Conservation (phyloP, 1,140 invertebrate genomes). For the Hypsibius dujardini region DNA sequence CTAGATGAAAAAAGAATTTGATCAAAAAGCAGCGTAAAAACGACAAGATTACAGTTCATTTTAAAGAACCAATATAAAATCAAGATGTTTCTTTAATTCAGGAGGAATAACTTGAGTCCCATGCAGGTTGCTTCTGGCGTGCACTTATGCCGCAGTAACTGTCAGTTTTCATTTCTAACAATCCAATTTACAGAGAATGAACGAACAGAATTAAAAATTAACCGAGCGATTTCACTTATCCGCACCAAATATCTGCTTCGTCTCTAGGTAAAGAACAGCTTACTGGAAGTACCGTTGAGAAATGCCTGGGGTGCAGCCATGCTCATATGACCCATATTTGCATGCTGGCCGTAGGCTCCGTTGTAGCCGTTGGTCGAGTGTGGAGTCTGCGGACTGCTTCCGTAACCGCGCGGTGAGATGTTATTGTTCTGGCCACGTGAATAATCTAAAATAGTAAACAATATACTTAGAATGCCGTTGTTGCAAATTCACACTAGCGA, state of each 20-base stretch:
- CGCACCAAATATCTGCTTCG: neutral
- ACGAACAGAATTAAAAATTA: too few species aligned
- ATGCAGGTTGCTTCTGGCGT: too few species aligned
- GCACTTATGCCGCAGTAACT: too few species aligned
- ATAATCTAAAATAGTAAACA: neutral
- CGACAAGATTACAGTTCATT: too few species aligned
- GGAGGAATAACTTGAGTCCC: too few species aligned
- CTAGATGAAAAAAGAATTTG: neutral
- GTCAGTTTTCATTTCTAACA: too few species aligned
- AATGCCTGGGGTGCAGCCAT: conserved; percentile 8
- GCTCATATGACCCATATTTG: conserved; percentile 6
- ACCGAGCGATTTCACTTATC: too few species aligned
- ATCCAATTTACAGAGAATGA: too few species aligned
- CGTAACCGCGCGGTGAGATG: conserved; percentile 13
- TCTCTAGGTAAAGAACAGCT: neutral
- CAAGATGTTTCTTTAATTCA: too few species aligned
- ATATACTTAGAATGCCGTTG: neutral
- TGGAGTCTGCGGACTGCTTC: neutral
- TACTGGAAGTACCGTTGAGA: conserved; percentile 8
- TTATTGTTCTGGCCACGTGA: conserved; percentile 9
- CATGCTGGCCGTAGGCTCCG: neutral
- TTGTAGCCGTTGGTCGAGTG: neutral
- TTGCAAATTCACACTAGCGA: conserved; percentile 5
- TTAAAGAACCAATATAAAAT: too few species aligned
- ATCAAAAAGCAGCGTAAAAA: too few species aligned